A percentile compares a stretch with the other conserved stretches of the same genome.
Conservation (phyloP, 2,113 vertebrate species). For the Erpornis zantholeuca region DNA sequence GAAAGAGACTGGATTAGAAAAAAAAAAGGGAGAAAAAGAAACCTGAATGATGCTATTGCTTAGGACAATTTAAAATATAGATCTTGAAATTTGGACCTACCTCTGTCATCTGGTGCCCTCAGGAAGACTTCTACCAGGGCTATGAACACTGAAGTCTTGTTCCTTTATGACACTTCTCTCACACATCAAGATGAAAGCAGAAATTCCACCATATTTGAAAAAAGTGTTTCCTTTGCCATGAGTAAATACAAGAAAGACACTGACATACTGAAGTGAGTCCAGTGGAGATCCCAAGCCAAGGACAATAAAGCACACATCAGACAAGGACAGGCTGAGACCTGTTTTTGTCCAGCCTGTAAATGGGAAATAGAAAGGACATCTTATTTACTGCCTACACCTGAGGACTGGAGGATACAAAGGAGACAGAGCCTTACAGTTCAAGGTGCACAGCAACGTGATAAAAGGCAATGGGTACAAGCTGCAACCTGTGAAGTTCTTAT, state of each 20-base stretch:
- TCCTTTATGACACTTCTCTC: background rate
- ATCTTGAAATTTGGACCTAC: background rate
- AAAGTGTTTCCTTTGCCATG: background rate
- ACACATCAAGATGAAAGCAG: background rate
- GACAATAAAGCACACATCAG: background rate
- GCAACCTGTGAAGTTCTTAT: background rate
- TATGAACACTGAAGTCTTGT: background rate
- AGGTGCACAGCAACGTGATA: background rate
- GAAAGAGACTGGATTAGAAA: background rate
- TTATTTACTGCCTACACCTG: background rate
- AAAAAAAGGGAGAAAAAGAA: too few species aligned
- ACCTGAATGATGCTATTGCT: background rate
- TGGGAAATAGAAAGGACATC: background rate
- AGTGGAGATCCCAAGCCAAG: background rate
- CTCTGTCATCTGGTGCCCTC: background rate
- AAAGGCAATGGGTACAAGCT: background rate
- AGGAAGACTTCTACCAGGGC: background rate
- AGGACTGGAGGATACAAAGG: background rate
- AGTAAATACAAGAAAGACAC: background rate
- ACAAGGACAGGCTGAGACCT: background rate
- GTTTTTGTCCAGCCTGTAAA: background rate
- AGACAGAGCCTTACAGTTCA: background rate
- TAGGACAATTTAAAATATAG: background rate
- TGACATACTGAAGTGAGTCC: background rate
- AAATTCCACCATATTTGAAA: background rate